A percentile compares a stretch with the other conserved stretches of the same genome.
phyloP scores from a whole-genome alignment of 2,113 vertebrate genomes.

The Gymnorhina tibicen region DNA sequence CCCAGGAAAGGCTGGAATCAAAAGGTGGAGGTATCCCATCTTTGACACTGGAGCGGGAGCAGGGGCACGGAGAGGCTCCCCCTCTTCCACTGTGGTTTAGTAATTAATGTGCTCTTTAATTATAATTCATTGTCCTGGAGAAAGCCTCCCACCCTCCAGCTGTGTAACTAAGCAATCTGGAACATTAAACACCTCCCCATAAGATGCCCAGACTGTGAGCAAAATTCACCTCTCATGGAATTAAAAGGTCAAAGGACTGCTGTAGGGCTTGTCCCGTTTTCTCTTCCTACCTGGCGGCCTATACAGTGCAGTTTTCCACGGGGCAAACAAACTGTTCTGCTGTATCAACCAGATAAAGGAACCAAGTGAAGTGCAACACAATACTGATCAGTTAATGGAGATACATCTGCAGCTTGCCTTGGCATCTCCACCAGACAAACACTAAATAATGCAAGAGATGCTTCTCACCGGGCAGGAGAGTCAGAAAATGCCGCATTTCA shows the following conservation, averaged over 20 bases:
- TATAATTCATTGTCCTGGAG: background rate
- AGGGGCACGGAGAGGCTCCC: background rate
- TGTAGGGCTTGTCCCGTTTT: background rate
- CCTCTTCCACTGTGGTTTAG: background rate
- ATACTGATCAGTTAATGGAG: background rate
- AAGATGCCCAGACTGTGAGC: background rate
- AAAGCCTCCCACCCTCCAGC: background rate
- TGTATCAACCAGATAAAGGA: background rate
- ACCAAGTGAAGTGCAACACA: background rate
- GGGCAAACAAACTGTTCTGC: background rate
- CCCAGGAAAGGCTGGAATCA: background rate
- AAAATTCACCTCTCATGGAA: background rate
- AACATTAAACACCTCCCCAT: background rate
- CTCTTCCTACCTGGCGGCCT: background rate
- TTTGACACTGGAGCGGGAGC: background rate
- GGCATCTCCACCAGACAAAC: background rate
- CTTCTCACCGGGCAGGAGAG: background rate
- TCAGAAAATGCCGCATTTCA: background rate
- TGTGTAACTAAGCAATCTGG: background rate
- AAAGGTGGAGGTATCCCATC: background rate
- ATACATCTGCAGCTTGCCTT: background rate
- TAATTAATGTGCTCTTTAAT: background rate
- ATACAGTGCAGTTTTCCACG: rapidly evolving
- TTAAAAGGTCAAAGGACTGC: background rate
- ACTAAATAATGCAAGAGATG: background rate